phyloP scores from a whole-genome alignment of 2,113 vertebrate species.

The mouse (Mus musculus) region GRCm39 chr14:5695501-5696000 shows the following conservation, averaged over 20 bases:
- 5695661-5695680: not conserved
- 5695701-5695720: not conserved
- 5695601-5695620: not conserved
- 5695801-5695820: not conserved
- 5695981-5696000: not conserved
- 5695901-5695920: not conserved
- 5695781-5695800: not conserved
- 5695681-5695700: not conserved
- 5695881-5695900: not conserved
- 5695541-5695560: not conserved
- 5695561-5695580: not conserved
- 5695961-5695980: not conserved
- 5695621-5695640: not conserved
- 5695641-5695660: not conserved
- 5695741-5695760: not conserved
- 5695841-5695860: not conserved
- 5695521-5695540: not conserved
- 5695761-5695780: not conserved
- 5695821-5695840: not conserved
- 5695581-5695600: not conserved
- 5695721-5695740: not conserved
- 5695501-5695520: not conserved
- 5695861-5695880: not conserved
- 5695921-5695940: too few species aligned
- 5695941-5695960: too few species aligned